Conservation (phyloP, 2,888 invertebrate species). For the Chorisops tibialis region DNA sequence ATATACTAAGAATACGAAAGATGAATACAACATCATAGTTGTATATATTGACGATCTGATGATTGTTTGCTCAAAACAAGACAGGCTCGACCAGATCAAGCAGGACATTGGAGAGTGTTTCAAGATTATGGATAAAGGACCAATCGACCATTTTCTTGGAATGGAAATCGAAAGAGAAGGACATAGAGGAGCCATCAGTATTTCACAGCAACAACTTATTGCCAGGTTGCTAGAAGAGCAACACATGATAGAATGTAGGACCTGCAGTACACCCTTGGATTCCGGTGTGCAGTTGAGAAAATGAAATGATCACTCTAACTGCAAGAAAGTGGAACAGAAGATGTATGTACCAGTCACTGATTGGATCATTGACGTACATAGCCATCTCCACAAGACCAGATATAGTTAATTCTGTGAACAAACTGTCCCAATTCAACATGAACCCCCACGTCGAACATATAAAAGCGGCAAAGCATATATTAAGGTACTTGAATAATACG, state of each 20-base stretch:
- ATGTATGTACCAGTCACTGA: not conserved
- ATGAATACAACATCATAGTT: too few relatives aligned
- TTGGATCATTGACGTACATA: not conserved
- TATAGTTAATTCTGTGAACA: slow-evolving; percentile 23
- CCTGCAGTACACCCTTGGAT: slow-evolving; percentile 8
- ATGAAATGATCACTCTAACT: not conserved
- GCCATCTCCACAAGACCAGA: slow-evolving; percentile 30
- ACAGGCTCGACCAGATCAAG: not conserved
- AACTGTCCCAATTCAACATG: slow-evolving; percentile 33
- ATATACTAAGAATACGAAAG: too few relatives aligned
- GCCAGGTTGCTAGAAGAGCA: not conserved
- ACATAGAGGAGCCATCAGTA: not conserved
- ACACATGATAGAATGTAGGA: too few relatives aligned
- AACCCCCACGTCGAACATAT: slow-evolving; percentile 23
- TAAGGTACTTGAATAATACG: slow-evolving; percentile 34
- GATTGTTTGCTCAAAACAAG: not conserved
- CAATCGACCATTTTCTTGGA: slow-evolving; percentile 5
- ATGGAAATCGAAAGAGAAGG: slow-evolving; percentile 17
- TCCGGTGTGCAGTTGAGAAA: not conserved
- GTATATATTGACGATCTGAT: not conserved
- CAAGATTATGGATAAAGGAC: slow-evolving; percentile 5
- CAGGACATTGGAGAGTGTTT: not conserved
- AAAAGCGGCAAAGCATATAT: slow-evolving; percentile 33
- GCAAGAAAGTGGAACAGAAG: too few relatives aligned
- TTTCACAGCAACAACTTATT: not conserved